These are phyloP conservation scores for Nyctalus aviator DNA, from an alignment of 2,797 vertebrate genomes.

Conservation along the genomic window DNA sequence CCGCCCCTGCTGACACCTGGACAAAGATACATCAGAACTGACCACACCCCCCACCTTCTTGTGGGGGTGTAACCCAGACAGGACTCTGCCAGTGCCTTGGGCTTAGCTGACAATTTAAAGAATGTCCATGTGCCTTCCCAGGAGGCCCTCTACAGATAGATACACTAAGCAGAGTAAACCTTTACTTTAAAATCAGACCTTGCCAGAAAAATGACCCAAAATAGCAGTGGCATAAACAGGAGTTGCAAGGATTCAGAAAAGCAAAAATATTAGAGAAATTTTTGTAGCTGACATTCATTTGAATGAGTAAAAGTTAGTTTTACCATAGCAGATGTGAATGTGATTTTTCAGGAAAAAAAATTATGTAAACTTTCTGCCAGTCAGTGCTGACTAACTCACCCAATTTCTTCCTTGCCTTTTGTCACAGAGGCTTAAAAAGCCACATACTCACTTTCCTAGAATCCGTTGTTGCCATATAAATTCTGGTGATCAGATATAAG, in stretches of 20 bases:
- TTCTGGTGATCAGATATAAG: background rate
- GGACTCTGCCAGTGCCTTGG: too few relatives aligned
- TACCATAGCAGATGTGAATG: background rate
- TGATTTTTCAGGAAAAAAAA: slow-evolving; percentile 22
- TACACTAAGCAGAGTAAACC: background rate
- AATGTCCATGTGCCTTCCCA: too few relatives aligned
- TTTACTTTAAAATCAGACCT: background rate
- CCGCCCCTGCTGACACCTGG: too few relatives aligned
- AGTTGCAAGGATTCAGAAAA: slow-evolving; percentile 1
- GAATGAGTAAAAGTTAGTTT: slow-evolving; percentile 1
- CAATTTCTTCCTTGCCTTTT: background rate
- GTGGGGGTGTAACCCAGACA: too few relatives aligned
- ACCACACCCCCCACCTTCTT: too few relatives aligned
- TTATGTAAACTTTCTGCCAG: background rate
- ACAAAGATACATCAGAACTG: too few relatives aligned
- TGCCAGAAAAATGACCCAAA: slow-evolving; percentile 18
- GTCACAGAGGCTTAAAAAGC: background rate
- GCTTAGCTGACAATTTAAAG: too few relatives aligned
- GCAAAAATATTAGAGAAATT: background rate
- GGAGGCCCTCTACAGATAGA: too few relatives aligned
- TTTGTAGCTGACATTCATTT: background rate
- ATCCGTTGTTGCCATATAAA: background rate
- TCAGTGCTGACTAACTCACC: background rate
- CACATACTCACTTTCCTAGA: background rate
- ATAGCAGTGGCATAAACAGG: background rate